Evolutionary conservation across 2,888 invertebrate genomes (phyloP).

Genomic region (Listrodromus nycthemerus): DNA sequence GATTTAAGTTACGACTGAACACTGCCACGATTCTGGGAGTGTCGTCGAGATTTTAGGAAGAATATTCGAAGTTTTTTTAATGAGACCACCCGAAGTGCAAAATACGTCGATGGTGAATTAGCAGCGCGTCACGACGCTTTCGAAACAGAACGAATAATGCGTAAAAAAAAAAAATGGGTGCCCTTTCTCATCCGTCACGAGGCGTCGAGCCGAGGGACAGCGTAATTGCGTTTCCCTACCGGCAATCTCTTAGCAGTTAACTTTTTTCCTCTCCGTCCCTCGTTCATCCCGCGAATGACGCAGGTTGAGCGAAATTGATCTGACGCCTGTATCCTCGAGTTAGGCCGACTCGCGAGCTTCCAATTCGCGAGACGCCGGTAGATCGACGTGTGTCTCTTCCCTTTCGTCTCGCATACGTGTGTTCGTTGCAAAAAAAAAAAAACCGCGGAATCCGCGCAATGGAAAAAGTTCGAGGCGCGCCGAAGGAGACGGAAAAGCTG

Average conservation of each 20-base stretch:
- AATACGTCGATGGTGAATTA: neutral
- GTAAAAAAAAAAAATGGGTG: constrained; percentile 8
- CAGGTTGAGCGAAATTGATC: constrained; percentile 76
- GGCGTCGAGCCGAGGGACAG: constrained; percentile 27
- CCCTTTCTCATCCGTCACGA: constrained; percentile 25
- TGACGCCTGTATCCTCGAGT: constrained; percentile 79
- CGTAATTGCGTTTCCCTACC: constrained; percentile 76
- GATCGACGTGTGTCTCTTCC: neutral
- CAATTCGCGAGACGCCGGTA: constrained; percentile 10
- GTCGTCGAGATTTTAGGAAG: neutral
- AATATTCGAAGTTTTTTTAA: neutral
- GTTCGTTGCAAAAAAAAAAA: neutral
- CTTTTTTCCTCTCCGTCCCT: constrained; percentile 57
- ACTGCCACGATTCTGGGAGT: neutral
- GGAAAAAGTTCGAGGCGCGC: neutral
- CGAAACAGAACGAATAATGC: neutral
- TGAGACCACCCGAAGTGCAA: too few relatives aligned
- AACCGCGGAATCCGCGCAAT: neutral
- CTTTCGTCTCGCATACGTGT: neutral
- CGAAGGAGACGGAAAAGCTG: neutral
- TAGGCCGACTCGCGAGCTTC: constrained; percentile 62
- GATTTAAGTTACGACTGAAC: neutral
- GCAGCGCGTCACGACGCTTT: constrained; percentile 28
- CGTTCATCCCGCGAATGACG: constrained; percentile 74
- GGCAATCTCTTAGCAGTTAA: constrained; percentile 79